These are phyloP conservation scores for Rhinophrynus dorsalis DNA, from an alignment of 2,797 vertebrate genomes.

Conservation along the genomic window DNA sequence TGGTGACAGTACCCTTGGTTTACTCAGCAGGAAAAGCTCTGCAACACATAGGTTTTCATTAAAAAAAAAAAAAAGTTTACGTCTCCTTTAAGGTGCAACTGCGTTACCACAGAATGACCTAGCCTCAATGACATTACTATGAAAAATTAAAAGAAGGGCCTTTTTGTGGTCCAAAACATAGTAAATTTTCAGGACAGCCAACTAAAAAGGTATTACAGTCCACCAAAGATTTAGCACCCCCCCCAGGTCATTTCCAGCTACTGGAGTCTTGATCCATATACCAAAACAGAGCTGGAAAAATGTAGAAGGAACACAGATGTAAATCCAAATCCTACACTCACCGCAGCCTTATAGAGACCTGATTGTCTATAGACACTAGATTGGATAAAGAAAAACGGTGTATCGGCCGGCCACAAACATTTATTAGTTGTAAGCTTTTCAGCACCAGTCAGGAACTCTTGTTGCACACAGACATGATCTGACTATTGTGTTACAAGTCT, in stretches of 20 bases:
- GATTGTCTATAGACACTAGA: not conserved
- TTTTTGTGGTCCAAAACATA: not conserved
- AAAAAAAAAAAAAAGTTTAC: too few species aligned
- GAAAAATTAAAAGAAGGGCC: not conserved
- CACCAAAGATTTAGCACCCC: too few species aligned
- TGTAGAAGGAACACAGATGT: not conserved
- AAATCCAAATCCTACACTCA: not conserved
- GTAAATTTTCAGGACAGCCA: not conserved
- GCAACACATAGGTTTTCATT: too few species aligned
- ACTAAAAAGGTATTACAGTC: not conserved
- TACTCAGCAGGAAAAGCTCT: too few species aligned
- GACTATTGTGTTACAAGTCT: slow-evolving; percentile 13
- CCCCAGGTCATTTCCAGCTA: too few species aligned
- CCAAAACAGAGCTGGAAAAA: not conserved
- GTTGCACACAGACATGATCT: not conserved
- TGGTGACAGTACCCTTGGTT: too few species aligned
- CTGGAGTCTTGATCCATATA: not conserved
- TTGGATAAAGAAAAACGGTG: too few species aligned
- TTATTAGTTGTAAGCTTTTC: not conserved
- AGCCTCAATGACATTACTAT: too few species aligned
- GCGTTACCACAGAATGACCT: too few species aligned
- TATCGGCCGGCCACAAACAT: not conserved
- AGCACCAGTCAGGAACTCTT: not conserved
- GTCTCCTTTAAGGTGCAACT: too few species aligned
- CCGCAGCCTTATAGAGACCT: not conserved